Conservation (phyloP, 2,113 vertebrate genomes). For the Neogobius melanostomus region DNA sequence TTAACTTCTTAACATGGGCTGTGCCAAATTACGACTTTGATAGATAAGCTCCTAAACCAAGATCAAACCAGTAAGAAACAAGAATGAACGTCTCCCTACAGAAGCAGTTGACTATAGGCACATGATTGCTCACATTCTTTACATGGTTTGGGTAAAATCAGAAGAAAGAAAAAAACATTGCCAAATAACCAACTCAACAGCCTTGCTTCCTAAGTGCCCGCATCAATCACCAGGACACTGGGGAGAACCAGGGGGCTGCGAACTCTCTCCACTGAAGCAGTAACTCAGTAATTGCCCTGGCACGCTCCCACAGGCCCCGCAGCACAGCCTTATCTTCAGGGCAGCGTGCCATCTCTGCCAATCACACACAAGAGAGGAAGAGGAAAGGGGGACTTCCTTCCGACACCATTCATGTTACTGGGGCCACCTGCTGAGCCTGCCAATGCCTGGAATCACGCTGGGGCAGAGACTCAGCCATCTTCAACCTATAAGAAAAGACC, state of each 20-base stretch:
- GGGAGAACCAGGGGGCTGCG: conserved; percentile 25
- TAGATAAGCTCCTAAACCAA: too few relatives aligned
- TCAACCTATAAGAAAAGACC: conserved; percentile 38
- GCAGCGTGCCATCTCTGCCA: conserved; percentile 73
- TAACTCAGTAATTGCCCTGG: conserved; percentile 57
- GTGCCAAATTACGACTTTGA: too few relatives aligned
- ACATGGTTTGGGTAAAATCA: conserved; percentile 2
- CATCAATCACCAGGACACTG: conserved; percentile 17
- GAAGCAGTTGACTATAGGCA: background rate
- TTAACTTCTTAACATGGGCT: too few relatives aligned
- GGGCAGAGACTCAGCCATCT: conserved; percentile 49
- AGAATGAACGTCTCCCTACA: too few relatives aligned
- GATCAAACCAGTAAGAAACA: too few relatives aligned
- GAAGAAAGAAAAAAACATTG: background rate
- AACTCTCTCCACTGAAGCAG: conserved; percentile 35
- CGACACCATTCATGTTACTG: conserved; percentile 75
- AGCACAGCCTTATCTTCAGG: conserved; percentile 62
- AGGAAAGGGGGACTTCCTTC: conserved; percentile 72
- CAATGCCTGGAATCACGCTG: conserved; percentile 62
- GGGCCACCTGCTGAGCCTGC: conserved; percentile 78
- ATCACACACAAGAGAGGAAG: conserved; percentile 52
- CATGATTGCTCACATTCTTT: background rate
- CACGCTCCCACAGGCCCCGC: conserved; percentile 48
- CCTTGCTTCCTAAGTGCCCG: conserved; percentile 18
- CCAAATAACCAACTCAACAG: conserved; percentile 4